Base-by-base conservation (phyloP, 2,797 vertebrate species). In the Microhierax caerulescens region DNA sequence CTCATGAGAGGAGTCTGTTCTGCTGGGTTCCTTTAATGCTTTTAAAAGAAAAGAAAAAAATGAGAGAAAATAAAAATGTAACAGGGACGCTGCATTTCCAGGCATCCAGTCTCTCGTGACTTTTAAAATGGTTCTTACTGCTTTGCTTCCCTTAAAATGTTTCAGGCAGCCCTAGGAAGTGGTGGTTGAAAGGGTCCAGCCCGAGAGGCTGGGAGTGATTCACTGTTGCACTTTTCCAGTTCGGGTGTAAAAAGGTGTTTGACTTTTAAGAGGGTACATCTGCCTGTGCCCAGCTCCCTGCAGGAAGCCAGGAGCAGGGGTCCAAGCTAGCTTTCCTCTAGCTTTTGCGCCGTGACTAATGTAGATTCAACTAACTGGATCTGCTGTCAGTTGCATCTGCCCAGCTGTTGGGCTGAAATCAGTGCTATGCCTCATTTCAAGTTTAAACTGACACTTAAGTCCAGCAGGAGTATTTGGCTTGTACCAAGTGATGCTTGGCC, bases 301-400 rank as follows among this genome's bases (percentile, higher is more conserved):
- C 9, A 51, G 77, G 69, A 53, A 77, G 30, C 32, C 23, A n/a
- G 43, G 53, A 41, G 22, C 0, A 0, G 10, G 28, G 7, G 14
- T 17, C n/a, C 36, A 43, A 22, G 30, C 25, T 61, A 43, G 9
- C 51, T 85, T 81, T 85, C 30, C 36, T 81, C 23, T 34, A 48
- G 37, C n/a, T 88, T 43, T 51, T 77, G 36, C 64, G 64, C 56
- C 19, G 6, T 4, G 22, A 32, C 23, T 69, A 39, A 12, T 6
- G 3, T 1, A 34, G 23, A 22, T 24, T 63, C 37, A n/a, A 20
- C 27, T 43, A 28, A 41, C 36, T 0, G 0, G 51, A 20, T 10
- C 41, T 69, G 39, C 59, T n/a, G 37, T 18, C 67, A 11, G 36
- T 48, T 92, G 36, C 54, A 50, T 61, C 50, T 60, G 20, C 32